Percentiles rank a stretch among this genome's conserved stretches.
These are phyloP conservation scores for Vollenhovia emeryi DNA, from an alignment of 1,140 invertebrate genomes.

Conservation along the genomic window DNA sequence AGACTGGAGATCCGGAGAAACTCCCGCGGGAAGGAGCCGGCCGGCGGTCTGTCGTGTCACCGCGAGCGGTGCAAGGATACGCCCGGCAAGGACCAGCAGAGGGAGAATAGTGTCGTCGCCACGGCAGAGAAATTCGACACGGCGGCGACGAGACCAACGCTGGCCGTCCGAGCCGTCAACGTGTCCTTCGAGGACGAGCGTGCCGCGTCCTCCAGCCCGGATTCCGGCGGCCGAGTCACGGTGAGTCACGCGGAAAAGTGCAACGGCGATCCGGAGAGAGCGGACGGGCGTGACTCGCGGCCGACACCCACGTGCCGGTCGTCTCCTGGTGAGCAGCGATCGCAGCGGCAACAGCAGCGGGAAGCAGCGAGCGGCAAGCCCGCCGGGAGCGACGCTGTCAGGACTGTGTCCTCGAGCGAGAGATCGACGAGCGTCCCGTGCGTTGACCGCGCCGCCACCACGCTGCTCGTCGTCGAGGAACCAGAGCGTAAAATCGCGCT, in stretches of 20 bases:
- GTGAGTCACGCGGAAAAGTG: conserved; percentile 26
- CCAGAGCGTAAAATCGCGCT: conserved; percentile 69
- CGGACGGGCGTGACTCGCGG: conserved; percentile 20
- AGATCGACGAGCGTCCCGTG: conserved; percentile 67
- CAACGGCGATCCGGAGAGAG: background rate
- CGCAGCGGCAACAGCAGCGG: conserved; percentile 18
- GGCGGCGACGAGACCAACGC: background rate
- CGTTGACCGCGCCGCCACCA: conserved; percentile 77
- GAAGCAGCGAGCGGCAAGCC: conserved; percentile 45
- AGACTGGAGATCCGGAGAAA: conserved; percentile 19
- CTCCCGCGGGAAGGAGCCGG: conserved; percentile 18
- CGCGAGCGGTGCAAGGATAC: conserved; percentile 1
- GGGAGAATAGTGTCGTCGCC: background rate
- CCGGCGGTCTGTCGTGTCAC: conserved; percentile 1
- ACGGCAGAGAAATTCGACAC: conserved; percentile 17
- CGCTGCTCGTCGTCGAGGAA: conserved; percentile 81
- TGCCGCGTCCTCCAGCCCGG: conserved; percentile 1
- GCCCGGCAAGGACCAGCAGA: background rate
- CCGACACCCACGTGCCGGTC: conserved; percentile 51
- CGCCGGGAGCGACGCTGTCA: background rate
- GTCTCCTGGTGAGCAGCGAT: conserved; percentile 21
- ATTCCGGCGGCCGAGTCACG: background rate
- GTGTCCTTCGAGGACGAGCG: conserved; percentile 53
- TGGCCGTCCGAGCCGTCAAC: background rate
- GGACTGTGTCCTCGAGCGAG: conserved; percentile 17